These are phyloP conservation scores for Nylanderia fulva DNA, from an alignment of 1,140 invertebrate genomes.

Conservation along the genomic window DNA sequence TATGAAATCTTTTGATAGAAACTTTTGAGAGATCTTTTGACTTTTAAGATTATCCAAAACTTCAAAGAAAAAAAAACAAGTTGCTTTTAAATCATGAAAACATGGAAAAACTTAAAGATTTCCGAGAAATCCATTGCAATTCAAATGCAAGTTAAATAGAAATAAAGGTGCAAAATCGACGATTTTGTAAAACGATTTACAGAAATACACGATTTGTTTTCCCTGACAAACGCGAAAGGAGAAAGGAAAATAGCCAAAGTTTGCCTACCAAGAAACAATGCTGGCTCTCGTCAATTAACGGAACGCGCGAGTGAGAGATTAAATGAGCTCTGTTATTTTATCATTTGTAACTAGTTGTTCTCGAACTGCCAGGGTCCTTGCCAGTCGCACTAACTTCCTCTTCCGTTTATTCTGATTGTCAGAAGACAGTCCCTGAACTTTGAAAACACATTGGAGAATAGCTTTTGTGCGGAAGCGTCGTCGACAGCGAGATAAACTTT, in stretches of 20 bases:
- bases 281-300: slow-evolving; percentile 50
- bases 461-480: slow-evolving; percentile 28
- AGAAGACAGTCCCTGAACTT: slow-evolving; percentile 47
- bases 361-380: slow-evolving; percentile 4
- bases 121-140: not conserved
- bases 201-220: slow-evolving; percentile 9
- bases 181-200: slow-evolving; percentile 17
- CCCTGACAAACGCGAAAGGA: not conserved
- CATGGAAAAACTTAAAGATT: not conserved
- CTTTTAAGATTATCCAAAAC: not conserved
- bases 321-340: slow-evolving; percentile 67
- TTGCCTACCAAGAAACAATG: slow-evolving; percentile 54
- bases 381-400: slow-evolving; percentile 40
- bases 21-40: too few species aligned
- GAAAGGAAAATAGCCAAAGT: slow-evolving; percentile 46
- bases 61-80: not conserved
- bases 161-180: slow-evolving; percentile 24
- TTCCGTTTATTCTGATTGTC: slow-evolving; percentile 59
- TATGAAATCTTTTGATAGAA: not conserved
- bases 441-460: slow-evolving; percentile 50
- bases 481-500: slow-evolving; percentile 48
- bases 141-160: not conserved
- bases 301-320: slow-evolving; percentile 29
- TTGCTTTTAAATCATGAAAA: not conserved
- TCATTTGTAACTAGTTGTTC: slow-evolving; percentile 65